A percentile compares a stretch with the other conserved stretches of the same genome.
Conservation (phyloP, 2,888 invertebrate genomes). For the Andrena marginata region DNA sequence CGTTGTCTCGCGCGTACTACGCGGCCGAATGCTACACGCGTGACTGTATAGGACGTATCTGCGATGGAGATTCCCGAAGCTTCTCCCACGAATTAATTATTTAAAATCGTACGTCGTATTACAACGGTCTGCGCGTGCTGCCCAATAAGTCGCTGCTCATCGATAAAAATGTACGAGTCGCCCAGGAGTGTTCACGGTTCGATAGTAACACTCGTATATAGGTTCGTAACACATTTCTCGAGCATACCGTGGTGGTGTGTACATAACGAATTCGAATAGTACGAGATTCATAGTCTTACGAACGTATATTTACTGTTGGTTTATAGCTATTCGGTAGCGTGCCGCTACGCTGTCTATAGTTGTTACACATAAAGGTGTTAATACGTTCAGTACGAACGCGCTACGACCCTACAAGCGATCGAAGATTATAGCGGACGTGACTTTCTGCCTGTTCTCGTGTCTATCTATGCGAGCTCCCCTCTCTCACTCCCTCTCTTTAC, state of each 20-base stretch:
- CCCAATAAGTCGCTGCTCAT: constrained; percentile 46
- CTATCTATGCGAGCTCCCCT: constrained; percentile 10
- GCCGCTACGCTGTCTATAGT: constrained; percentile 12
- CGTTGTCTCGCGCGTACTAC: background rate
- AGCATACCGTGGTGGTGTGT: background rate
- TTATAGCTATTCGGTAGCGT: constrained; percentile 32
- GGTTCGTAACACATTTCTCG: background rate
- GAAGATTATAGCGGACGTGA: constrained; percentile 76
- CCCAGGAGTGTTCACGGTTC: constrained; percentile 15
- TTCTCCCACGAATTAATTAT: constrained; percentile 57
- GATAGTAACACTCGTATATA: constrained; percentile 1
- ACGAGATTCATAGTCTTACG: background rate
- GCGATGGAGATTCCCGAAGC: constrained; percentile 9
- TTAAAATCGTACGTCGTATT: constrained; percentile 40
- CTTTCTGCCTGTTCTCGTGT: constrained; percentile 68
- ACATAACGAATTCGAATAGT: constrained; percentile 4
- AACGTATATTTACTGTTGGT: constrained; percentile 15
- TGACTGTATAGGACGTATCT: constrained; percentile 36
- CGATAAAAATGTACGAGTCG: constrained; percentile 45
- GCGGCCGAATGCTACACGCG: background rate
- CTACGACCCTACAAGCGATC: constrained; percentile 68
- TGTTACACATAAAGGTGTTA: constrained; percentile 57
- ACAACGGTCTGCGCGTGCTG: constrained; percentile 7
- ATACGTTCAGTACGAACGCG: constrained; percentile 49
- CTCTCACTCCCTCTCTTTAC: constrained; percentile 22